A percentile compares a stretch with the other conserved stretches of the same genome.
phyloP scores from a whole-genome alignment of 2,888 invertebrate species.

The Acleris emargana region DNA sequence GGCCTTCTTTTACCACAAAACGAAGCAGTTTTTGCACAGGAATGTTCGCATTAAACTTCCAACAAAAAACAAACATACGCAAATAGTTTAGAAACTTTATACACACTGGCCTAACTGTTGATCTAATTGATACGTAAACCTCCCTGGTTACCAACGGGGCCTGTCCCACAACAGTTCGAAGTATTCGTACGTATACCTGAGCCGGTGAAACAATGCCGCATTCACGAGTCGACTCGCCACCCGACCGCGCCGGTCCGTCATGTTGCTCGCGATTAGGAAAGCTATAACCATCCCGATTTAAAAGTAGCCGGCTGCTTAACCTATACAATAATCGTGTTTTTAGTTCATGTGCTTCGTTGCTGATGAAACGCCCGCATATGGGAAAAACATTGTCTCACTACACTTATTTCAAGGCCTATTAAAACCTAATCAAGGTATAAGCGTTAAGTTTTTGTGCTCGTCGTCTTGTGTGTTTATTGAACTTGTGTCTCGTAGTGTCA shows the following conservation, averaged over 20 bases:
- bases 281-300: conserved; percentile 18
- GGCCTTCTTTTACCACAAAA: no score
- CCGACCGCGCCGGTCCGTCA: conserved; percentile 20
- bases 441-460: conserved; percentile 9
- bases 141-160: conserved; percentile 15
- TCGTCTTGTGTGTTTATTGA: conserved; percentile 20
- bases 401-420: conserved; percentile 5
- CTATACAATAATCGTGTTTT: background rate
- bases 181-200: conserved; percentile 23
- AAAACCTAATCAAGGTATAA: conserved; percentile 20
- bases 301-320: conserved; percentile 16
- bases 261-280: conserved; percentile 13
- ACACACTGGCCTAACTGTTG: background rate
- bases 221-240: conserved; percentile 16
- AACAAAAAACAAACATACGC: no score
- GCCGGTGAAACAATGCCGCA: conserved; percentile 11
- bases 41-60: no score
- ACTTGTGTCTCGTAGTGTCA: conserved; percentile 15
- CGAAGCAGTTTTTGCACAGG: no score
- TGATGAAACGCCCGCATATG: conserved; percentile 7
- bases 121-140: background rate
- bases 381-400: conserved; percentile 2
- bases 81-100: no score
- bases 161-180: conserved; percentile 24
- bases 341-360: conserved; percentile 8